These are phyloP conservation scores for Rotaria socialis DNA, from an alignment of 2,888 invertebrate genomes.

Conservation along the genomic window DNA sequence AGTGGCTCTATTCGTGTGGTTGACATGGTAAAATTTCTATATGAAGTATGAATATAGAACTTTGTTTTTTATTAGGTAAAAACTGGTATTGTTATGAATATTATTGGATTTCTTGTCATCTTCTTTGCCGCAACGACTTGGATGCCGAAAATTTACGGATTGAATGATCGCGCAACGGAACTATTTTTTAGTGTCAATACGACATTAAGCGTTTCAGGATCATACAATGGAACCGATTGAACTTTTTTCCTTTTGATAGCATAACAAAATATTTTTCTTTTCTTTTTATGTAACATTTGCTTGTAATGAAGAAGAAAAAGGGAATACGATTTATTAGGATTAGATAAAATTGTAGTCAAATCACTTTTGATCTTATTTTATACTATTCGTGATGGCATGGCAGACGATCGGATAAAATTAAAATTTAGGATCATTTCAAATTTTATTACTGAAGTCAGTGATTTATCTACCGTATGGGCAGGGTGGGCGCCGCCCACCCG, in stretches of 20 bases:
- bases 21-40: slow-evolving; percentile 46
- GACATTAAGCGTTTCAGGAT: neutral
- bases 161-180: slow-evolving; percentile 47
- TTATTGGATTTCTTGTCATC: slow-evolving; percentile 51
- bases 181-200: neutral
- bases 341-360: neutral
- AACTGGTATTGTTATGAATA: slow-evolving; percentile 52
- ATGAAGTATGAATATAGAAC: neutral
- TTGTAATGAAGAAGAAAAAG: neutral
- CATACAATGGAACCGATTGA: neutral
- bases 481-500: too few species aligned
- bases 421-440: too few species aligned
- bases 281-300: neutral
- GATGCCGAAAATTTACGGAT: slow-evolving; percentile 50
- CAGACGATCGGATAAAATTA: too few species aligned
- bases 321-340: neutral
- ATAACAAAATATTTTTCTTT: neutral
- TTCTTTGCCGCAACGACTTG: slow-evolving; percentile 52
- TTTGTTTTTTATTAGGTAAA: slow-evolving; percentile 50
- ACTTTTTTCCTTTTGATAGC: neutral
- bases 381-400: too few species aligned
- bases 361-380: too few species aligned
- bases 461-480: too few species aligned
- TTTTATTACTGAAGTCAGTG: too few species aligned
- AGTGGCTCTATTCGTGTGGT: slow-evolving; percentile 45